Conservation (phyloP, 2,113 vertebrate genomes). For the Tachysurus vachellii region DNA sequence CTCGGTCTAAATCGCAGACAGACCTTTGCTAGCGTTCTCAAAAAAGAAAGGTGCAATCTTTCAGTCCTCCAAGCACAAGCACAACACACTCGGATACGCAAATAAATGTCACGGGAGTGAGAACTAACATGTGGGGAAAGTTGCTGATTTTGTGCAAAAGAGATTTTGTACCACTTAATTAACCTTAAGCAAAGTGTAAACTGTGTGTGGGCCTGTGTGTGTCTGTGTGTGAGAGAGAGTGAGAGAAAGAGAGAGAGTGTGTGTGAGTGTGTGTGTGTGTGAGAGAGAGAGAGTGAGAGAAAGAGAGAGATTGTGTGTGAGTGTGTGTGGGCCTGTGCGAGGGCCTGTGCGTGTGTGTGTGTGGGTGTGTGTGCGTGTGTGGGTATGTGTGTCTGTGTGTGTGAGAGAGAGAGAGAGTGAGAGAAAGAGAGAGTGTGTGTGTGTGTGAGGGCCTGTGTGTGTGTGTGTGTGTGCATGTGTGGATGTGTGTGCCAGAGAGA, state of each 20-base stretch:
- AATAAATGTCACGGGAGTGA: neutral
- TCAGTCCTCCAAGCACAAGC: neutral
- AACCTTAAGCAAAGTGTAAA: constrained; percentile 67
- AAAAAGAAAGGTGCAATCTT: neutral
- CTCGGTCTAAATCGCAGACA: neutral
- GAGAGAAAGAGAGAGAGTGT: neutral
- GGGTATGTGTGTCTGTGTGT: neutral
- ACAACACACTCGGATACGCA: neutral
- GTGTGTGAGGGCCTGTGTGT: neutral
- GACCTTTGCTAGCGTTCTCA: constrained; percentile 1
- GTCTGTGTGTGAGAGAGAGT: neutral
- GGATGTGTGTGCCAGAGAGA: neutral
- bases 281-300: too few species aligned
- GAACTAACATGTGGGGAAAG: neutral
- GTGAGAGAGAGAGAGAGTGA: too few species aligned
- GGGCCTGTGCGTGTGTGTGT: too few species aligned
- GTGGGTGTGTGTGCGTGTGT: too few species aligned
- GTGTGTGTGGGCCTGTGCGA: too few species aligned
- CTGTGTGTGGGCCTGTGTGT: constrained; percentile 3
- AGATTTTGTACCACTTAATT: constrained; percentile 60
- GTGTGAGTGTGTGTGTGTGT: neutral
- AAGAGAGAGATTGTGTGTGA: too few species aligned
- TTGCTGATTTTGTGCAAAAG: constrained; percentile 63
- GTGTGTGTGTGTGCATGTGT: neutral
- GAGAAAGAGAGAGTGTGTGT: neutral